These are phyloP conservation scores for Idaea straminata DNA, from an alignment of 2,888 invertebrate species.

Conservation along the genomic window DNA sequence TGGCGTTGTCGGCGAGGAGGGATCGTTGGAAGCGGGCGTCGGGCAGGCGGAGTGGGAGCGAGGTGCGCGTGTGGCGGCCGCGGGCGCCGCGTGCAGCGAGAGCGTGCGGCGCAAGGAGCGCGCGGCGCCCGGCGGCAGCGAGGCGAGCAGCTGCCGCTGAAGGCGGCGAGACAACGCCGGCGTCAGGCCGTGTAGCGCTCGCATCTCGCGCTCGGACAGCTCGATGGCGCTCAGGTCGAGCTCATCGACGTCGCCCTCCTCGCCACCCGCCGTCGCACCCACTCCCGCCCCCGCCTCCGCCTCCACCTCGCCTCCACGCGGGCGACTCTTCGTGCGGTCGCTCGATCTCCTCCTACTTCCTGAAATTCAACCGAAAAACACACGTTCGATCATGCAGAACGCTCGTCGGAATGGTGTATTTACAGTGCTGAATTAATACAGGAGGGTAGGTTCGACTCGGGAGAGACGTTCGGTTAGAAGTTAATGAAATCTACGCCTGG, in stretches of 20 bases:
- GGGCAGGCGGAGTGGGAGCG: slow-evolving; percentile 54
- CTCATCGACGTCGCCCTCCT: slow-evolving; percentile 81
- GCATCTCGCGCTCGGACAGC: slow-evolving; percentile 85
- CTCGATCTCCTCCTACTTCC: slow-evolving; percentile 71
- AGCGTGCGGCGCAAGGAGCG: slow-evolving; percentile 83
- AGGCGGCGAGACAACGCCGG: slow-evolving; percentile 86
- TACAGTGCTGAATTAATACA: slow-evolving; percentile 54
- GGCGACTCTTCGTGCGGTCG: slow-evolving; percentile 52
- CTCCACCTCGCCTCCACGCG: slow-evolving; percentile 38
- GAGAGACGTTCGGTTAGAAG: slow-evolving; percentile 50
- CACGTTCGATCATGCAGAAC: slow-evolving; percentile 79
- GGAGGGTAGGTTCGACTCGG: slow-evolving; percentile 22
- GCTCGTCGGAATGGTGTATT: slow-evolving; percentile 72
- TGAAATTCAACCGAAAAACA: slow-evolving; percentile 77
- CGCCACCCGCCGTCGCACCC: slow-evolving; percentile 50
- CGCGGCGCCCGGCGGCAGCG: slow-evolving; percentile 85
- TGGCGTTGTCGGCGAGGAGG: slow-evolving; percentile 34
- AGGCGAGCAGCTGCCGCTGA: slow-evolving; percentile 85
- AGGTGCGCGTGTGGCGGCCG: slow-evolving; percentile 36
- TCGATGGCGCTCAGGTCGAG: slow-evolving; percentile 85
- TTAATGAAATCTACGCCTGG: slow-evolving; percentile 63
- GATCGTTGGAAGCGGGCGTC: slow-evolving; percentile 23
- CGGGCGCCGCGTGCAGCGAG: slow-evolving; percentile 62
- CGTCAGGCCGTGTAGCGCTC: slow-evolving; percentile 84
- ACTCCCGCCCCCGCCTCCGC: slow-evolving; percentile 44